These are phyloP conservation scores for Diadophis punctatus DNA, from an alignment of 2,113 vertebrate genomes.

Conservation along the genomic window DNA sequence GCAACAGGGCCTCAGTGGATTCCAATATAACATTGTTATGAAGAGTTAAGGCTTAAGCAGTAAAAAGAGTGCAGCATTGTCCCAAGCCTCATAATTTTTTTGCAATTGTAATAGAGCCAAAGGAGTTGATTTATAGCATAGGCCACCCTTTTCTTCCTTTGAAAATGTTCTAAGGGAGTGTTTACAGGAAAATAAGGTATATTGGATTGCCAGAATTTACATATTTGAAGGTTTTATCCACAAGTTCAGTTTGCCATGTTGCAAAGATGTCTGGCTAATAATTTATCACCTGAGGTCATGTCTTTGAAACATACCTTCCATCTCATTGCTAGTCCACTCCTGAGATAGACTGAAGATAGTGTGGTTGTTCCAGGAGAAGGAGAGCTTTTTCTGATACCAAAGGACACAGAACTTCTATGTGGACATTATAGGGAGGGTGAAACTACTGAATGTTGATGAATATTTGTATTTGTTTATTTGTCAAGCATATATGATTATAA, in stretches of 20 bases:
- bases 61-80: neutral
- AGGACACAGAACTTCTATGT: neutral
- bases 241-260: neutral
- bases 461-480: too few relatives aligned
- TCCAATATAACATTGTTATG: conserved; percentile 31
- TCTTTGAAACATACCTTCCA: neutral
- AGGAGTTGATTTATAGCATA: neutral
- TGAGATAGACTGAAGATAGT: neutral
- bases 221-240: neutral
- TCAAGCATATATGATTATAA: too few relatives aligned
- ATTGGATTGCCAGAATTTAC: neutral
- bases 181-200: neutral
- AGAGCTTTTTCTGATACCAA: neutral
- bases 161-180: neutral
- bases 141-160: neutral
- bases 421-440: neutral
- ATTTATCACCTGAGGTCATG: neutral
- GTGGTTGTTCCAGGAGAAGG: neutral
- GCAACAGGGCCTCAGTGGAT: conserved; percentile 28
- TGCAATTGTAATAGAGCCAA: neutral
- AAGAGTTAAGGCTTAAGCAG: conserved; percentile 10
- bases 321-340: neutral
- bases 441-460: neutral
- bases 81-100: neutral
- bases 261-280: neutral